A percentile compares a stretch with the other conserved stretches of the same genome.
phyloP scores from a whole-genome alignment of 2,797 vertebrate species.

The Anomalospiza imberbis region DNA sequence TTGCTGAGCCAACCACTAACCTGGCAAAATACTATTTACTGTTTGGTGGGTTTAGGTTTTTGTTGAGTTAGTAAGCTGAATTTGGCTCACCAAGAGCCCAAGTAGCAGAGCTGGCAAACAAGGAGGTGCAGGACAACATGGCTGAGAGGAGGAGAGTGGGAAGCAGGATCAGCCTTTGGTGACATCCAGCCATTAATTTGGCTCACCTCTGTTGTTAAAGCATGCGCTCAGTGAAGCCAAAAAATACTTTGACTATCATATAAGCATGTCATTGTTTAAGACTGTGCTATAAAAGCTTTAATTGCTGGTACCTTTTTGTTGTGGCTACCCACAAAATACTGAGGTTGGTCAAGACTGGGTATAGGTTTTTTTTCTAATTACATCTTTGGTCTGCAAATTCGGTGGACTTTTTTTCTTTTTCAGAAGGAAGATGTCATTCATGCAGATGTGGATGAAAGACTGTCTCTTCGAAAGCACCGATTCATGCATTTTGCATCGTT shows the following conservation, averaged over 20 bases:
- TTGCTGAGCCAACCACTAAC: not conserved
- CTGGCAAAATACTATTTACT: not conserved
- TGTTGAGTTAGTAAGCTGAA: not conserved
- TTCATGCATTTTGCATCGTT: slow-evolving; percentile 91
- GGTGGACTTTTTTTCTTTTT: slow-evolving; percentile 23
- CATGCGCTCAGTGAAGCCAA: not conserved
- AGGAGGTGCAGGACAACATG: not conserved
- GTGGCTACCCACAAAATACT: not conserved
- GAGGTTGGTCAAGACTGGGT: not conserved
- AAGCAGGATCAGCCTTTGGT: not conserved
- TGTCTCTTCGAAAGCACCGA: slow-evolving; percentile 82
- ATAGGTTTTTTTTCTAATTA: not conserved
- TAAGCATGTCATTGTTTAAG: not conserved
- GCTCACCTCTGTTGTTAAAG: not conserved
- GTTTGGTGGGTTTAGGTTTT: not conserved
- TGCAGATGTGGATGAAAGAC: slow-evolving; percentile 54
- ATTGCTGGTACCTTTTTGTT: not conserved
- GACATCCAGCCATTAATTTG: not conserved
- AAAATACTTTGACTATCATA: not conserved
- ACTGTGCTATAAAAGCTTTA: not conserved
- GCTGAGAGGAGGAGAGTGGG: not conserved
- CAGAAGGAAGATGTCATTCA: slow-evolving; percentile 60
- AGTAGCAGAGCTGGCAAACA: not conserved
- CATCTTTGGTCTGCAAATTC: not conserved
- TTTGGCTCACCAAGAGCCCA: not conserved